Conservation (phyloP, 2,113 vertebrate species). For the Varanus salvator region DNA sequence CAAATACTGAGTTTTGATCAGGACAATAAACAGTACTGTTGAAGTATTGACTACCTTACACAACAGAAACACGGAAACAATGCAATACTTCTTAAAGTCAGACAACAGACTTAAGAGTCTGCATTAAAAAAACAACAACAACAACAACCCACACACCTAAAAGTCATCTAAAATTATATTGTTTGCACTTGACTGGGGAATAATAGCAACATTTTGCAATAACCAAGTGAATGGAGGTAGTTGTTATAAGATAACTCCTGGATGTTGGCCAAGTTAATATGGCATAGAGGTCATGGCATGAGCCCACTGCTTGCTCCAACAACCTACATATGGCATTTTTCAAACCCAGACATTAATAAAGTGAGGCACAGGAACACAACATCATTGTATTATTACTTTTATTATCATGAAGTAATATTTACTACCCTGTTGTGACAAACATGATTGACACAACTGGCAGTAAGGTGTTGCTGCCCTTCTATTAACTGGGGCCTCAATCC, state of each 20-base stretch:
- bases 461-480: neutral
- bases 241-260: neutral
- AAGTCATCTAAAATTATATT: too few species aligned
- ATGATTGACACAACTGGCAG: neutral
- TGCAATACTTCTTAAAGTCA: neutral
- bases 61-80: neutral
- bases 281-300: too few species aligned
- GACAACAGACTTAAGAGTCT: neutral
- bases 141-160: too few species aligned
- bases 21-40: neutral
- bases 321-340: neutral
- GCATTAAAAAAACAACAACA: too few species aligned
- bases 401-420: neutral
- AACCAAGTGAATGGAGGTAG: neutral
- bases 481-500: neutral
- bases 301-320: neutral
- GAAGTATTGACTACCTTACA: neutral
- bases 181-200: too few species aligned
- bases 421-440: neutral
- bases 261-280: too few species aligned
- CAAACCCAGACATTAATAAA: neutral
- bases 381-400: neutral
- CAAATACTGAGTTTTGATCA: neutral
- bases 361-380: neutral
- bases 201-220: neutral